phyloP scores from a whole-genome alignment of 2,888 invertebrate genomes.

The Eristalis intricaria region DNA sequence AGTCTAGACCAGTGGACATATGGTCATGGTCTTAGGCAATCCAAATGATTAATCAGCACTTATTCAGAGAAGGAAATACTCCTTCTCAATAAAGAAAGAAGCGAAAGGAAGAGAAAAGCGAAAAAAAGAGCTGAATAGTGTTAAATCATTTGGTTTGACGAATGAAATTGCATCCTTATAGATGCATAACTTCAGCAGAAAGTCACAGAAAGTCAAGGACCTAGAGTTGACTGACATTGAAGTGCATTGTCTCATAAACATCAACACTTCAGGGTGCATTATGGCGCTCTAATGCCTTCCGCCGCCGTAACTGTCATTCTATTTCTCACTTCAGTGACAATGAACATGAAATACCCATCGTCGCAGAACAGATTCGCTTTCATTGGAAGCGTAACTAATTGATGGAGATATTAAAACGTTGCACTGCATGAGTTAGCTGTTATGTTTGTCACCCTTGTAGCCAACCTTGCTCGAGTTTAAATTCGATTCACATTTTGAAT shows the following conservation, averaged over 20 bases:
- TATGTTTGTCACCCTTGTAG: neutral
- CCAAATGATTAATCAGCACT: too few relatives aligned
- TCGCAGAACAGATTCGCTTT: constrained; percentile 60
- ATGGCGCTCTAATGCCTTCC: neutral
- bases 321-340: constrained; percentile 58
- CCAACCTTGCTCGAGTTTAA: constrained; percentile 24
- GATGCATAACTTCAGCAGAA: neutral
- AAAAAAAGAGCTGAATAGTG: too few relatives aligned
- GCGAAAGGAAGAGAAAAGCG: too few relatives aligned
- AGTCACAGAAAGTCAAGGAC: neutral
- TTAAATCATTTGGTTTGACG: too few relatives aligned
- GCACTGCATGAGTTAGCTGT: constrained; percentile 22
- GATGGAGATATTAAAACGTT: constrained; percentile 26
- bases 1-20: too few relatives aligned
- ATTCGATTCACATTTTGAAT: constrained; percentile 14
- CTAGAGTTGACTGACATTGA: neutral
- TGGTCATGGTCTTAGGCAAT: too few relatives aligned
- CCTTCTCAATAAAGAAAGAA: too few relatives aligned
- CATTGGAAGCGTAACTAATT: constrained; percentile 67
- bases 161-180: neutral
- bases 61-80: too few relatives aligned
- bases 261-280: neutral
- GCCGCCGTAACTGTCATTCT: constrained; percentile 2
- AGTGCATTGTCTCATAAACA: neutral
- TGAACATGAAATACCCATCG: constrained; percentile 40